phyloP scores from a whole-genome alignment of 2,113 vertebrate species.

The Silurus glanis region DNA sequence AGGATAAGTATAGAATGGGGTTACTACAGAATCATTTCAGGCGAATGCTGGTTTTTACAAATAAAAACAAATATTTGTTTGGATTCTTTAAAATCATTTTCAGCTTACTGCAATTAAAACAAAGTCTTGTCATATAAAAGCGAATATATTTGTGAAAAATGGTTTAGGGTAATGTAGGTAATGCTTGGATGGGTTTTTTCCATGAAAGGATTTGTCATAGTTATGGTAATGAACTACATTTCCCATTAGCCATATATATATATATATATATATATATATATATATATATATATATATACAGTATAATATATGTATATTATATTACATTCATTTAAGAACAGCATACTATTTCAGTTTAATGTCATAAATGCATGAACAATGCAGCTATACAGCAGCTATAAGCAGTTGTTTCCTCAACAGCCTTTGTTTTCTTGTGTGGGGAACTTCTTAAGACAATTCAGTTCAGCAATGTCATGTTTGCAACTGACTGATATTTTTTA shows the following conservation, averaged over 20 bases:
- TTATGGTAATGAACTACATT: no score
- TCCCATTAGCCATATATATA: no score
- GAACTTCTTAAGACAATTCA: neutral
- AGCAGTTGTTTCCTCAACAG: neutral
- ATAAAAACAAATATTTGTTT: neutral
- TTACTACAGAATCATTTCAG: neutral
- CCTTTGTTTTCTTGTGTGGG: neutral
- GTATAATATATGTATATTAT: neutral
- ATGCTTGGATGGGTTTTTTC: no score
- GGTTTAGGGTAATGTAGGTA: neutral
- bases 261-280: no score
- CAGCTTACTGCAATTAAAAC: neutral
- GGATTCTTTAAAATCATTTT: neutral
- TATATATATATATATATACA: no score
- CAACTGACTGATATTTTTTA: neutral
- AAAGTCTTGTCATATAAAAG: neutral
- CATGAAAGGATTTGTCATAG: no score
- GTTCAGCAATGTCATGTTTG: neutral
- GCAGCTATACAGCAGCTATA: neutral
- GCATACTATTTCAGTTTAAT: neutral
- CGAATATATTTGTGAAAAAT: neutral
- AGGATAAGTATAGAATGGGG: neutral
- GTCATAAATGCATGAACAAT: neutral
- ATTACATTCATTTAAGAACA: neutral
- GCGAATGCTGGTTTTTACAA: neutral